These are phyloP conservation scores for Trissolcus basalis DNA, from an alignment of 1,140 invertebrate species.

Conservation along the genomic window DNA sequence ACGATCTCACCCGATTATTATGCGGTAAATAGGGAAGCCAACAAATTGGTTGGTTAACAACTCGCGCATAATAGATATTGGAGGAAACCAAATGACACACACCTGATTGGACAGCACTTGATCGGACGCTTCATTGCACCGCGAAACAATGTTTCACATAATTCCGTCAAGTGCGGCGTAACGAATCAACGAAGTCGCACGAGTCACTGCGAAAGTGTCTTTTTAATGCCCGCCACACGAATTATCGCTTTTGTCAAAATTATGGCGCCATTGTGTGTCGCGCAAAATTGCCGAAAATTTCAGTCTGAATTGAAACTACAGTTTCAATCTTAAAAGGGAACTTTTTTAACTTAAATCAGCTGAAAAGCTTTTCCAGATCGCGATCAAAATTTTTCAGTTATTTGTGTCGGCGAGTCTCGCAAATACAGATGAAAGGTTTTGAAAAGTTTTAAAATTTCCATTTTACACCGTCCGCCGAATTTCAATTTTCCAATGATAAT, in stretches of 20 bases:
- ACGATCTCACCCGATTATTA: slow-evolving; percentile 49
- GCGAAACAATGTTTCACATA: slow-evolving; percentile 44
- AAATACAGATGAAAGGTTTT: no score
- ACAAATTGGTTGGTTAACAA: slow-evolving; percentile 55
- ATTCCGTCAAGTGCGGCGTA: slow-evolving; percentile 23
- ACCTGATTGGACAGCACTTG: slow-evolving; percentile 44
- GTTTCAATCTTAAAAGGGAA: neutral
- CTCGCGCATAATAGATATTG: slow-evolving; percentile 51
- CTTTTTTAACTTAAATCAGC: no score
- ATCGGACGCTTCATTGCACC: slow-evolving; percentile 34
- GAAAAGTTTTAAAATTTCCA: no score
- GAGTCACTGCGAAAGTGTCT: neutral
- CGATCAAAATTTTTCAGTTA: no score
- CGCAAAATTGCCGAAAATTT: slow-evolving; percentile 14
- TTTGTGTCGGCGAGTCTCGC: no score
- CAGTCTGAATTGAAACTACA: neutral
- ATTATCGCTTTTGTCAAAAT: slow-evolving; percentile 23
- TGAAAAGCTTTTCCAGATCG: no score
- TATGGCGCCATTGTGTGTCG: slow-evolving; percentile 17
- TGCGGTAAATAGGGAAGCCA: slow-evolving; percentile 44
- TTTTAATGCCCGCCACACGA: slow-evolving; percentile 10
- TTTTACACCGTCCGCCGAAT: no score
- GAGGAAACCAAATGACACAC: slow-evolving; percentile 49
- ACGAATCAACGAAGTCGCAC: no score
- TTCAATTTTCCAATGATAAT: no score